Conservation (phyloP, 2,797 vertebrate species). For the Mormyrops attenuatus region DNA sequence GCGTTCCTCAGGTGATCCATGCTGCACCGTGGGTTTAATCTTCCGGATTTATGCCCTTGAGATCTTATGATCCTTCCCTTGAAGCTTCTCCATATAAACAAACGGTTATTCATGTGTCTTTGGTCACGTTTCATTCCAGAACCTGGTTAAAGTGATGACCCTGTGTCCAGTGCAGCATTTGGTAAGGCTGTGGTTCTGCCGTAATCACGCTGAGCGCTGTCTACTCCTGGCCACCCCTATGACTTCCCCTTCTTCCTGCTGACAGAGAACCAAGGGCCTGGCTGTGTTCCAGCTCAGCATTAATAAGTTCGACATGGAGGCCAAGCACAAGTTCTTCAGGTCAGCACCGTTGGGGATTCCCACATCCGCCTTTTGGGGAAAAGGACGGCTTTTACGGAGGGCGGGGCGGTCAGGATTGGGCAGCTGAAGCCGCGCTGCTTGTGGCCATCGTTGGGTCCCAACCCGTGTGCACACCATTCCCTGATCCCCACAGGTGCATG, state of each 20-base stretch:
- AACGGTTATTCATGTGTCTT: neutral
- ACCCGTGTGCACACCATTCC: neutral
- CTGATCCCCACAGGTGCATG: constrained; percentile 71
- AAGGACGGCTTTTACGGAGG: neutral
- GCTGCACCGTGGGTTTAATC: neutral
- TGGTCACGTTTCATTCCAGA: constrained; percentile 55
- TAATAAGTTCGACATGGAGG: constrained; percentile 79
- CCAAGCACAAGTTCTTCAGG: constrained; percentile 90
- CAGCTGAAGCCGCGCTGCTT: neutral
- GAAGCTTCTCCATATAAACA: neutral
- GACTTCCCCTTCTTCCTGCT: constrained; percentile 31
- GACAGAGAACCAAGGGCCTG: constrained; percentile 84
- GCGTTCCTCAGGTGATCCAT: constrained; percentile 74
- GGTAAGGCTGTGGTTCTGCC: constrained; percentile 63
- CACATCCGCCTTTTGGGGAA: neutral
- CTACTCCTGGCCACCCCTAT: neutral
- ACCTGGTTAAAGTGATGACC: constrained; percentile 86
- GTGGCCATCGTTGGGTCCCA: neutral
- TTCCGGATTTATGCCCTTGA: neutral
- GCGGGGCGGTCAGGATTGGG: neutral
- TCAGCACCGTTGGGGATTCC: constrained; percentile 41
- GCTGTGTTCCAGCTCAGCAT: constrained; percentile 83
- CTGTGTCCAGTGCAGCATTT: constrained; percentile 74
- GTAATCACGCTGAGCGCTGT: neutral
- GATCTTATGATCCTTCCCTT: neutral